Base-by-base conservation (phyloP, 2,888 invertebrate genomes). In the Himalopsyche anomala region DNA sequence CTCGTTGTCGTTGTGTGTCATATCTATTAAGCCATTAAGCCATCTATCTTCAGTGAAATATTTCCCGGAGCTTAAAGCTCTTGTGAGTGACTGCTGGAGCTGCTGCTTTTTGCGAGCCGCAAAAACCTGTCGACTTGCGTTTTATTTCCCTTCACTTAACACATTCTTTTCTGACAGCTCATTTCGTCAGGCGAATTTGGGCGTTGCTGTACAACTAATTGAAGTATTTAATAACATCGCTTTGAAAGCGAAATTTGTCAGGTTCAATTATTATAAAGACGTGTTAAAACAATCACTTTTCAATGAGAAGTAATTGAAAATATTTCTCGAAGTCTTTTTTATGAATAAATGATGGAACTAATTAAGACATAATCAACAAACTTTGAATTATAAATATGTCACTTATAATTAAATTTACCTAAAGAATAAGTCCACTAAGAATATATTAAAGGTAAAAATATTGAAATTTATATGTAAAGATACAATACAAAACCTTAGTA, bases 121-220 rank as follows among this genome's bases (percentile, higher is more conserved):
- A 62, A 62, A 62, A 62, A 62, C 19, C 62, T 62, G 62, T 62
- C 62, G 62, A 62, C 19, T 62, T 28, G 62, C 62, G 62, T 62
- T 62, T 62, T 62, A 62, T 62, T 62, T 62, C 62, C 62, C 19
- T 62, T 62, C 62, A 62, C 62, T 62, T 62, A 62, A 62, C 62
- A 19, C 62, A 62, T 62, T 62, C 62, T 62, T 62, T 28, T 28
- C 62, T 62, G 62, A 62, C 62, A 62, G 62, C 19, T 62, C 62
- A 19, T 62, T 62, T 28, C n/a, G 56, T n/a, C n/a, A 56, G 17
- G n/a, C n/a, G 3, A 56, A 56, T 56, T 56, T 56, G 19, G 4
- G 62, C 62, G 11, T 8, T 19, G 28, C 62, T 15, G 4, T 51
- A 62, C 4, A 62, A 62, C 19, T 62, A 62, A 19, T 62, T n/a